Base-by-base conservation (phyloP, 2,113 vertebrate genomes). In the Gnathonemus echidnorhynchus region DNA sequence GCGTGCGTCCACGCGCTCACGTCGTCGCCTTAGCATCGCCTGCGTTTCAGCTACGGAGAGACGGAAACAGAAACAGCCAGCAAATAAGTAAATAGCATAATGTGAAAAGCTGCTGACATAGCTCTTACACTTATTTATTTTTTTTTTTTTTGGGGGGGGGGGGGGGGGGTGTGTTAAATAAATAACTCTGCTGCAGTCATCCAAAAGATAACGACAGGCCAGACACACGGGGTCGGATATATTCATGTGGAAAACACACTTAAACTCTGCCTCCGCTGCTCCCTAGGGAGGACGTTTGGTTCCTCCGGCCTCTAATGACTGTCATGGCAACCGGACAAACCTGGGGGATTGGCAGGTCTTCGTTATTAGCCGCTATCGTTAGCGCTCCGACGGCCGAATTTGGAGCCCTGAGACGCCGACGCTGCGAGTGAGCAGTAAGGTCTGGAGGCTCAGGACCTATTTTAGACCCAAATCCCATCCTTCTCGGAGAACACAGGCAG, bases 261-360 rank as follows among this genome's bases (percentile, higher is more conserved):
- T 89, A 92, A 74, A 42, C 93, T 89, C 91, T 88, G 91, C 92
- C 93, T 92, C 93, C 11, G 88, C 90, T 92, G 91, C 92, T 92
- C 94, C 91, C 92, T 89, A 1, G 92, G 94, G 94, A 96, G 94
- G 94, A 95, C 93, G 95, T 94, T 95, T 95, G 93, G 94, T 95
- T 94, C 94, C 94, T 94, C 89, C 90, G 93, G 93, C 95, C 94
- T 95, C 96, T 97, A 96, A 96, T 95, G 95, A 96, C 90, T 96
- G 95, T 94, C 96, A 95, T 92, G 95, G 96, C 96, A 96, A 96
- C 96, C 92, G 94, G 93, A 94, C 93, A 94, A 94, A 95, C 91
- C 92, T 77, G 11, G 93, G 35, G 62, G 93, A 95, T 94, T 95
- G 93, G 0, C 91, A 91, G 95, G 95, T 94, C 95, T 93, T 94